Percentiles rank a stretch among this genome's conserved stretches.
phyloP scores from a whole-genome alignment of 2,888 invertebrate genomes.

The Dicyrtomina minuta region DNA sequence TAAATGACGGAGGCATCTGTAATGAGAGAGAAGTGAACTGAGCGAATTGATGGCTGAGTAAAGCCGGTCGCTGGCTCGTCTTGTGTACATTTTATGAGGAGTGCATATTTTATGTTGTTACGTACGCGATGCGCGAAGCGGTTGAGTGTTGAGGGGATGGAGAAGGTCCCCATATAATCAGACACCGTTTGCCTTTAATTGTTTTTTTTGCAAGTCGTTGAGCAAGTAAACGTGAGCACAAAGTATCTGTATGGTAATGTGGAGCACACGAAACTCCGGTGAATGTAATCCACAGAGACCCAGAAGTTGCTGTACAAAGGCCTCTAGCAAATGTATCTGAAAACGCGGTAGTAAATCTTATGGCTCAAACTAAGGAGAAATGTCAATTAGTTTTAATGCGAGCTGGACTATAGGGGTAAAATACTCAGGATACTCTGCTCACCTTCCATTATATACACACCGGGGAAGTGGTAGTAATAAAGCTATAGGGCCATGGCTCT shows the following conservation, averaged over 20 bases:
- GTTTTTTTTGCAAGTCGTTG: slow-evolving; percentile 31
- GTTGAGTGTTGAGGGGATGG: slow-evolving; percentile 24
- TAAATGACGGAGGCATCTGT: slow-evolving; percentile 8
- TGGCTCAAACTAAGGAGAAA: slow-evolving; percentile 34
- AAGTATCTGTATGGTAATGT: slow-evolving; percentile 31
- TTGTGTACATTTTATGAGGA: too few species aligned
- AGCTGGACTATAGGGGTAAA: slow-evolving; percentile 23
- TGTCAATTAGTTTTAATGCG: slow-evolving; percentile 39
- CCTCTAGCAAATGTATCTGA: slow-evolving; percentile 31
- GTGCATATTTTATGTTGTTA: too few species aligned
- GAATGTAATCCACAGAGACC: background rate
- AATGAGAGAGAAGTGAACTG: slow-evolving; percentile 6
- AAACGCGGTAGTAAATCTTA: slow-evolving; percentile 35
- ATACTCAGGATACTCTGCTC: slow-evolving; percentile 3
- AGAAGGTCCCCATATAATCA: slow-evolving; percentile 18
- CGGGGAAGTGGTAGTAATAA: too few species aligned
- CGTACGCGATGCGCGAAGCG: background rate
- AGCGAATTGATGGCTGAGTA: too few species aligned
- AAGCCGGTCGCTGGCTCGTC: too few species aligned
- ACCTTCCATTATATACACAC: too few species aligned
- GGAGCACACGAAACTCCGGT: slow-evolving; percentile 24
- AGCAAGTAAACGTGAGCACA: slow-evolving; percentile 24
- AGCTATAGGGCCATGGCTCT: too few species aligned
- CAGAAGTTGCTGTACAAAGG: slow-evolving; percentile 16
- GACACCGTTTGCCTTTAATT: slow-evolving; percentile 30